Evolutionary conservation across 2,797 vertebrate genomes (phyloP).

Genomic region (Trematomus bernacchii): DNA sequence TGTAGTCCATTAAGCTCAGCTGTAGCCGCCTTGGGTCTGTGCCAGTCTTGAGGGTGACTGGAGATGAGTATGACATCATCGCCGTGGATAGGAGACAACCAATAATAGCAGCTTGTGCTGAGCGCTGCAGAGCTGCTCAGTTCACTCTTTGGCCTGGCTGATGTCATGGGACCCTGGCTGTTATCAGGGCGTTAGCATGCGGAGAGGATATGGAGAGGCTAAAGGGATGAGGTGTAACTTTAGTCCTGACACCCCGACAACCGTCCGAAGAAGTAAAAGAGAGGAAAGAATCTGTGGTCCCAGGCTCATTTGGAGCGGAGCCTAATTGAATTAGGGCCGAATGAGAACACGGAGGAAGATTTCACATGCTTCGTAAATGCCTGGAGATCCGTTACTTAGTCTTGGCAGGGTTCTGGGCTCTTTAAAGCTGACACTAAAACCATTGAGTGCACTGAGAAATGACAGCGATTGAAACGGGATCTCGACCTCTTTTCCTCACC

Average conservation of each 20-base stretch:
- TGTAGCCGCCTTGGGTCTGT: background rate
- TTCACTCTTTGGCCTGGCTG: slow-evolving; percentile 52
- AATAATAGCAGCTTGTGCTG: slow-evolving; percentile 43
- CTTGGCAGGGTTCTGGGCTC: slow-evolving; percentile 77
- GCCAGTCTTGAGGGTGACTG: slow-evolving; percentile 15
- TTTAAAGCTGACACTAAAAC: slow-evolving; percentile 83
- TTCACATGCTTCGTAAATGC: slow-evolving; percentile 80
- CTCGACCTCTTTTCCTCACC: slow-evolving; percentile 45
- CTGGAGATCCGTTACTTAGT: slow-evolving; percentile 80
- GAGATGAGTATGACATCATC: slow-evolving; percentile 55
- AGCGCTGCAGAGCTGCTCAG: slow-evolving; percentile 44
- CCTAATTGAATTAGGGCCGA: slow-evolving; percentile 86
- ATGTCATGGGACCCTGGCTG: slow-evolving; percentile 82
- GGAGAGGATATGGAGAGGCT: slow-evolving; percentile 43
- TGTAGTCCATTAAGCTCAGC: background rate
- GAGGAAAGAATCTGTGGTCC: slow-evolving; percentile 35
- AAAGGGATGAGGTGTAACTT: slow-evolving; percentile 54
- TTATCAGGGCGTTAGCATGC: slow-evolving; percentile 69
- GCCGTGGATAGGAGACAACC: slow-evolving; percentile 21
- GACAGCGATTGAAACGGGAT: slow-evolving; percentile 55
- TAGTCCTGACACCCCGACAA: slow-evolving; percentile 61
- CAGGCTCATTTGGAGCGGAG: slow-evolving; percentile 71
- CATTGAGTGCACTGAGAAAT: slow-evolving; percentile 68
- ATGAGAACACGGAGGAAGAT: slow-evolving; percentile 77
- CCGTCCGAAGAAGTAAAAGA: slow-evolving; percentile 24